These are phyloP conservation scores for Pammene fasciana DNA, from an alignment of 2,888 invertebrate genomes.

Conservation along the genomic window DNA sequence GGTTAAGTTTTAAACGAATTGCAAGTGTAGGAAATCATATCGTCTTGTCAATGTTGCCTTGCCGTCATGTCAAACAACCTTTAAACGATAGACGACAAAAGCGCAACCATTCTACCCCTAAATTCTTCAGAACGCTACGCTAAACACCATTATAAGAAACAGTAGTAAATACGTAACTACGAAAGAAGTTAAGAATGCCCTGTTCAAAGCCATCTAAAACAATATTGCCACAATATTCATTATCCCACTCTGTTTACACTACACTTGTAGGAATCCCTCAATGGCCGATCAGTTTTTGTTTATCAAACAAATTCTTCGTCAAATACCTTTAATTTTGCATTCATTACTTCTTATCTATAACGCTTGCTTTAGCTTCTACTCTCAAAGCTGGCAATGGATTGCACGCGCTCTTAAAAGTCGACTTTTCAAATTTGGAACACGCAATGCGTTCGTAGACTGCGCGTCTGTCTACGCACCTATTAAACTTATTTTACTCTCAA, in stretches of 20 bases:
- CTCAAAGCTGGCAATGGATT: constrained; percentile 47
- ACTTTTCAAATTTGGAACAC: constrained; percentile 43
- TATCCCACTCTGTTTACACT: constrained; percentile 50
- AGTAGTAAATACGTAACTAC: constrained; percentile 7
- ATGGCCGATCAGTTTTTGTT: constrained; percentile 44
- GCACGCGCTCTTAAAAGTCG: constrained; percentile 29
- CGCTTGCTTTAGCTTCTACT: not conserved
- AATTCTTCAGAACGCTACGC: no score
- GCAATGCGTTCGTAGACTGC: constrained; percentile 57
- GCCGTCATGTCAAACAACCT: no score
- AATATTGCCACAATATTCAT: constrained; percentile 45
- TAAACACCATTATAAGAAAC: not conserved
- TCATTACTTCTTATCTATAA: constrained; percentile 43
- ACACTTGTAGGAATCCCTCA: constrained; percentile 51
- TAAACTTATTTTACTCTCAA: constrained; percentile 33
- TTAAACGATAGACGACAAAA: no score
- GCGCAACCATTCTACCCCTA: no score
- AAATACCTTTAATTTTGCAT: constrained; percentile 46
- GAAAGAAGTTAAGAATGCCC: constrained; percentile 33
- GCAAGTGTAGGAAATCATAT: no score
- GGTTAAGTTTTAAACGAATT: no score
- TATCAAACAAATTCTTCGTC: constrained; percentile 29
- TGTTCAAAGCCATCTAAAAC: constrained; percentile 34
- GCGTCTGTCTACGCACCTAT: constrained; percentile 54
- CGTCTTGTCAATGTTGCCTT: no score